These are phyloP conservation scores for Camponotus fellah DNA, from an alignment of 2,888 invertebrate species.

Conservation along the genomic window DNA sequence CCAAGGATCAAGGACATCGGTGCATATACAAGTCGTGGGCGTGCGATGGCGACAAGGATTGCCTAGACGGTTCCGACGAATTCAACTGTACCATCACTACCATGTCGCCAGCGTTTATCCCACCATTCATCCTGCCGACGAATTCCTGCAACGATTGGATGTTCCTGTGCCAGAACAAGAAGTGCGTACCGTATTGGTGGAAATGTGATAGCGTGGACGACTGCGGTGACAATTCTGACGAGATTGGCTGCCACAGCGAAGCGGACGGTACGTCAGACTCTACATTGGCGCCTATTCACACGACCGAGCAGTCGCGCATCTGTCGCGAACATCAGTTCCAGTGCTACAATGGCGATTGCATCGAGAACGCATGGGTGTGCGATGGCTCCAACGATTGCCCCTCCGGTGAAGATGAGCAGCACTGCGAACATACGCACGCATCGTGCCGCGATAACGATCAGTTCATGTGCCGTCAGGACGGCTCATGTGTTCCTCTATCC, in stretches of 20 bases:
- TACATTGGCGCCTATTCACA: slow-evolving; percentile 64
- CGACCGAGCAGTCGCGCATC: slow-evolving; percentile 75
- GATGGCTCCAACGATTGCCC: slow-evolving; percentile 88
- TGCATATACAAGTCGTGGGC: slow-evolving; percentile 93
- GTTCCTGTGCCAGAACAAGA: slow-evolving; percentile 91
- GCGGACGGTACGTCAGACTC: slow-evolving; percentile 64
- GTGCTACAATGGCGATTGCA: slow-evolving; percentile 88
- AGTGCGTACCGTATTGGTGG: slow-evolving; percentile 93
- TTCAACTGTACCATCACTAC: slow-evolving; percentile 89
- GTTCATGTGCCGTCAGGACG: slow-evolving; percentile 89
- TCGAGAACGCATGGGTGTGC: slow-evolving; percentile 89
- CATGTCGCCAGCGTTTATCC: slow-evolving; percentile 74
- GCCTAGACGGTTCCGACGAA: slow-evolving; percentile 91
- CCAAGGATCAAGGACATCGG: slow-evolving; percentile 82
- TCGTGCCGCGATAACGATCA: slow-evolving; percentile 85
- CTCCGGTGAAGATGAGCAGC: slow-evolving; percentile 88
- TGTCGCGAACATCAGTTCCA: slow-evolving; percentile 88
- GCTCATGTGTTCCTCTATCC: slow-evolving; percentile 88
- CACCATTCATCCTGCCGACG: slow-evolving; percentile 73
- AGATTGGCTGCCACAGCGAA: slow-evolving; percentile 88
- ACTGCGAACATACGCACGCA: slow-evolving; percentile 71
- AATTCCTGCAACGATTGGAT: slow-evolving; percentile 91
- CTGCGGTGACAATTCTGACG: slow-evolving; percentile 92
- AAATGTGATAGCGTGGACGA: slow-evolving; percentile 93
- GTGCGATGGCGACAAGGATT: slow-evolving; percentile 95